A percentile compares a stretch with the other conserved stretches of the same genome.
phyloP scores from a whole-genome alignment of 2,888 invertebrate species.

The Agriopis aurantiaria region DNA sequence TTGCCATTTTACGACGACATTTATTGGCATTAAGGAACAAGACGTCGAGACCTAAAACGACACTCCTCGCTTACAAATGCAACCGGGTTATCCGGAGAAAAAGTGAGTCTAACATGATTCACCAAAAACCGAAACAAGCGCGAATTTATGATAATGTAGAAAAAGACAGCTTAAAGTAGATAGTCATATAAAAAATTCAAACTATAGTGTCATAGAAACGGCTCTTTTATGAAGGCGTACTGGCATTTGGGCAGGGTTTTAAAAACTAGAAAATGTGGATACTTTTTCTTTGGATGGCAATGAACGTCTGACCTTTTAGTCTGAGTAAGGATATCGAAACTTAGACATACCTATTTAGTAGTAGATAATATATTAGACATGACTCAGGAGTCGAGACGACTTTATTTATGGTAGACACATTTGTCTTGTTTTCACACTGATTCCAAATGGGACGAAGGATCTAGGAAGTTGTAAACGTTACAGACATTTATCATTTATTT shows the following conservation, averaged over 20 bases:
- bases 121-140: constrained; percentile 38
- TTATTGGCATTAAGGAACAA: constrained; percentile 19
- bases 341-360: constrained; percentile 12
- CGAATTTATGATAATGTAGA: constrained; percentile 40
- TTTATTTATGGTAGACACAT: constrained; percentile 25
- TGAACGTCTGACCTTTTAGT: constrained; percentile 54
- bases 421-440: constrained; percentile 30
- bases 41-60: constrained; percentile 8
- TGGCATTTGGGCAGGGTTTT: constrained; percentile 40
- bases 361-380: constrained; percentile 14
- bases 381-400: constrained; percentile 16
- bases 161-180: constrained; percentile 30
- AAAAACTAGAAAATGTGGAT: constrained; percentile 28
- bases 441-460: constrained; percentile 17
- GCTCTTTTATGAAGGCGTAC: constrained; percentile 46
- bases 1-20: constrained; percentile 24
- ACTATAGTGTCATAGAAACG: constrained; percentile 43
- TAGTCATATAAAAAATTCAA: constrained; percentile 44
- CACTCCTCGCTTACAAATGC: constrained; percentile 27
- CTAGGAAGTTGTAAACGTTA: constrained; percentile 18
- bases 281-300: constrained; percentile 45
- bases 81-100: constrained; percentile 40
- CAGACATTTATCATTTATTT: constrained; percentile 17
- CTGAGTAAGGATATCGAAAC: constrained; percentile 40
- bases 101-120: constrained; percentile 37